phyloP scores from a whole-genome alignment of 2,797 vertebrate genomes.

The Danio kyathit region DNA sequence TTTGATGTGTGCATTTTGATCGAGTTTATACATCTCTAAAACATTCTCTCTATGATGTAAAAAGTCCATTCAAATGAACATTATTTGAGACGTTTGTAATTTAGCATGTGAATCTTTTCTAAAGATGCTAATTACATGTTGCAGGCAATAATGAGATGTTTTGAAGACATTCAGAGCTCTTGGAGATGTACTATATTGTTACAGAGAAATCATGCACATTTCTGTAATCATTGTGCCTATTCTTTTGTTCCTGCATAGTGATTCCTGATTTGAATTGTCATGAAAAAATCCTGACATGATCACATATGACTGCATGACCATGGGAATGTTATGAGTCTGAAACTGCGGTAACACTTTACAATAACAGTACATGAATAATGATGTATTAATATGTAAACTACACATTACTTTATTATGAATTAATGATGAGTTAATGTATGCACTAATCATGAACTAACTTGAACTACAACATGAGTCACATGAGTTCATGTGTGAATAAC shows the following conservation, averaged over 20 bases:
- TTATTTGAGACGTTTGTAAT: neutral
- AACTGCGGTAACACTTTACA: too few species aligned
- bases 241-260: neutral
- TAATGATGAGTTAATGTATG: too few species aligned
- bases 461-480: too few species aligned
- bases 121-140: neutral
- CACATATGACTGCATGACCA: neutral
- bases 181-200: neutral
- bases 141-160: constrained; percentile 8
- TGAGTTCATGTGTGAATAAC: too few species aligned
- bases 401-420: too few species aligned
- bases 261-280: neutral
- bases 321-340: neutral
- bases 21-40: neutral
- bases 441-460: too few species aligned
- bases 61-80: neutral
- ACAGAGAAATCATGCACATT: neutral
- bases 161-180: constrained; percentile 7
- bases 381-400: too few species aligned
- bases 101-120: neutral
- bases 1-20: neutral
- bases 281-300: neutral
- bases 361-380: too few species aligned
- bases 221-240: neutral
- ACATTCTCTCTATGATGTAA: neutral